These are phyloP conservation scores for Nomada ferruginata DNA, from an alignment of 2,888 invertebrate species.

Conservation along the genomic window DNA sequence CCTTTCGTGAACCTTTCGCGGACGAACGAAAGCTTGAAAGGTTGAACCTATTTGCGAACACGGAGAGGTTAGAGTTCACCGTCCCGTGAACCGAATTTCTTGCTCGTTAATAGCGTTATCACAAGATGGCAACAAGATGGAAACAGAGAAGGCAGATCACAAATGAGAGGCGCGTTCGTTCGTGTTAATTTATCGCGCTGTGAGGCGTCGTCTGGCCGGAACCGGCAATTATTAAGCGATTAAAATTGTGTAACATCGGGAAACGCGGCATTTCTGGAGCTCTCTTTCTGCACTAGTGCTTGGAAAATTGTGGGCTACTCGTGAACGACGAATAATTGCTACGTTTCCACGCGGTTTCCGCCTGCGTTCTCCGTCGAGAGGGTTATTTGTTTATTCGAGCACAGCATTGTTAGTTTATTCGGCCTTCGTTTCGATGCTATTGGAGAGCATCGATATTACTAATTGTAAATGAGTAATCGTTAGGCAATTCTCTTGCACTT, in stretches of 20 bases:
- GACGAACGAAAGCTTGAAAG: no score
- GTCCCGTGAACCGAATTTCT: background rate
- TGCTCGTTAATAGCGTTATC: constrained; percentile 21
- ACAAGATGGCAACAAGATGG: background rate
- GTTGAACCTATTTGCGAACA: background rate
- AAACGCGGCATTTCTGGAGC: background rate
- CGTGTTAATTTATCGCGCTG: constrained; percentile 28
- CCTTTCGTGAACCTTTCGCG: no score
- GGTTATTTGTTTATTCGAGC: no score
- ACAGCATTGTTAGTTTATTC: no score
- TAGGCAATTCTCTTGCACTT: no score
- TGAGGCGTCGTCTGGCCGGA: background rate
- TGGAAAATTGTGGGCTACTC: no score
- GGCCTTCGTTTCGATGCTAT: no score
- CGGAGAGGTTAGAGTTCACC: background rate
- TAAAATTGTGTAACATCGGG: constrained; percentile 30
- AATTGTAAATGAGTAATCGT: no score
- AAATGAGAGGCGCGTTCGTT: constrained; percentile 8
- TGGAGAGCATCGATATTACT: no score
- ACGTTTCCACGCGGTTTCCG: background rate
- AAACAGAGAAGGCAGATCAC: background rate
- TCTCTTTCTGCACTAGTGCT: no score
- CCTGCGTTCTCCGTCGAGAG: no score
- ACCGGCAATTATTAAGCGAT: constrained; percentile 31
- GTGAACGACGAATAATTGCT: no score